phyloP scores from a whole-genome alignment of 1,140 invertebrate genomes.

The Euschistus heros region DNA sequence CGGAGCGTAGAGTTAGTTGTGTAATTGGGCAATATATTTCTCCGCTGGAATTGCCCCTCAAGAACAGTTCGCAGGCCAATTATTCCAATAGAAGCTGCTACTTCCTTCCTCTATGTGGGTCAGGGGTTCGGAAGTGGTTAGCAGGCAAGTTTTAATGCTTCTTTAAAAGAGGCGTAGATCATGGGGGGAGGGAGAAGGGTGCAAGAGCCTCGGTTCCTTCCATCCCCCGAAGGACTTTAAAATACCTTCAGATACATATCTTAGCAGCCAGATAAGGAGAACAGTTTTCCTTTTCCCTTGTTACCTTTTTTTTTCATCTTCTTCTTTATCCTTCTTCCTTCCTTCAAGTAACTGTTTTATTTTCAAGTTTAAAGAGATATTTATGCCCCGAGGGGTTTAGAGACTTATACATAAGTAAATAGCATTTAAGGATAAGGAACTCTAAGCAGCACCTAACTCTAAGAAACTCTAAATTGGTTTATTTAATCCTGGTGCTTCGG shows the following conservation, averaged over 20 bases:
- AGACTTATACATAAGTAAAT: neutral
- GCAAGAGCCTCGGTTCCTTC: neutral
- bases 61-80: neutral
- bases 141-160: neutral
- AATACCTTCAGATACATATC: neutral
- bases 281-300: neutral
- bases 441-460: too few species aligned
- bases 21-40: neutral
- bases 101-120: neutral
- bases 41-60: neutral
- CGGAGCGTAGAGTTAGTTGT: neutral
- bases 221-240: neutral
- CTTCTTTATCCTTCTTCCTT: neutral
- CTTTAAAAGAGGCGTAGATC: neutral
- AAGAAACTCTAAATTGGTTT: too few species aligned
- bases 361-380: neutral
- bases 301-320: neutral
- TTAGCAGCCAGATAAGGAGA: neutral
- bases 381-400: neutral
- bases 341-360: constrained; percentile 8
- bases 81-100: neutral
- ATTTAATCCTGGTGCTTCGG: too few species aligned
- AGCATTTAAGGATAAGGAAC: too few species aligned
- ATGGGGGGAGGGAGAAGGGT: neutral
- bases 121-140: neutral